Evolutionary conservation across 2,888 invertebrate genomes (phyloP).

Genomic region (Eilema sororculum): DNA sequence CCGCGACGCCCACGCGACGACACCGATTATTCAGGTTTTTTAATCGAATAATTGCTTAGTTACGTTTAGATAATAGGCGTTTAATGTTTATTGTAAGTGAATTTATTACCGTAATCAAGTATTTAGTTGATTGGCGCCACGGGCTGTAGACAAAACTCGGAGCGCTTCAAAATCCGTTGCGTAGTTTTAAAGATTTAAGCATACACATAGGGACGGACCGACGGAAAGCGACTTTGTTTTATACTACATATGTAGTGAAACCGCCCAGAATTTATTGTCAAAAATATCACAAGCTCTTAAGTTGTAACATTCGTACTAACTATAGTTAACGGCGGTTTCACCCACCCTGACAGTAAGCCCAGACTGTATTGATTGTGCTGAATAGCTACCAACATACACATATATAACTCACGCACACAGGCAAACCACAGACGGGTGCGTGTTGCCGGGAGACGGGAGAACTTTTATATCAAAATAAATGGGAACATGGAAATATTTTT

Average conservation of each 20-base stretch:
- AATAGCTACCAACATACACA: constrained; percentile 45
- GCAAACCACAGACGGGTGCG: not conserved
- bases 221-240: no score
- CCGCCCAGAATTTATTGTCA: not conserved
- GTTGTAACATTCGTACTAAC: constrained; percentile 9
- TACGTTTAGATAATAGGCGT: constrained; percentile 29
- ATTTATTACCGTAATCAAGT: constrained; percentile 2
- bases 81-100: constrained; percentile 31
- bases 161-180: no score
- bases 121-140: not conserved
- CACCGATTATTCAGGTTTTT: constrained; percentile 22
- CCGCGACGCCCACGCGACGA: constrained; percentile 34
- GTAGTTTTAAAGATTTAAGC: no score
- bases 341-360: constrained; percentile 43
- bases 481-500: constrained; percentile 7
- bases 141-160: not conserved
- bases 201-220: no score
- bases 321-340: constrained; percentile 31
- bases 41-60: constrained; percentile 43
- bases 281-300: not conserved
- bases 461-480: not conserved
- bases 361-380: constrained; percentile 62
- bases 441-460: not conserved
- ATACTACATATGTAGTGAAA: no score
- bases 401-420: not conserved